Evolutionary conservation across 37 sponge, comb jelly and placozoan species (phyloP).

Genomic region (Hexactinellida sp.): DNA sequence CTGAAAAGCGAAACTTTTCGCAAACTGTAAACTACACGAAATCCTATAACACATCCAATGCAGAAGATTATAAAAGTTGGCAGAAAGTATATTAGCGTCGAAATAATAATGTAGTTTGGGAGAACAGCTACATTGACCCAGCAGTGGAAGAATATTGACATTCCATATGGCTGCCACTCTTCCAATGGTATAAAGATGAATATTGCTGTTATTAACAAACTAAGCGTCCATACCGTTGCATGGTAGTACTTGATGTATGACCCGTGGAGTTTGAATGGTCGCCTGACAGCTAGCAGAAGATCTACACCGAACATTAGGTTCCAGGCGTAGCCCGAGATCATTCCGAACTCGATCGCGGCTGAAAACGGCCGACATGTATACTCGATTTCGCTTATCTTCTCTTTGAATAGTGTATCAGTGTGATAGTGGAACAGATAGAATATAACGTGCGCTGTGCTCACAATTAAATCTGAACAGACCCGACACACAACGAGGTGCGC

Average conservation of each 20-base stretch:
- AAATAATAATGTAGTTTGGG: background rate
- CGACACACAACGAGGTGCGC: background rate
- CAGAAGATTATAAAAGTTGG: slow-evolving; percentile 22
- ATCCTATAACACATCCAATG: background rate
- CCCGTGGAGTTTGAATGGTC: background rate
- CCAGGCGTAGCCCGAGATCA: background rate
- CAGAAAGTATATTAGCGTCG: slow-evolving; percentile 41
- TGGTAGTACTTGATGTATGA: background rate
- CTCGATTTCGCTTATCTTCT: background rate
- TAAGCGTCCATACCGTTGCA: background rate
- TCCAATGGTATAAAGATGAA: background rate
- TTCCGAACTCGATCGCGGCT: background rate
- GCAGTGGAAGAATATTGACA: slow-evolving; percentile 71
- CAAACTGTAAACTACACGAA: background rate
- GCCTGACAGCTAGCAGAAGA: background rate
- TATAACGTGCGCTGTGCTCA: background rate
- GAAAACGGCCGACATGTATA: background rate
- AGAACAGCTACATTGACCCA: slow-evolving; percentile 39
- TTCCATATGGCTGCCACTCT: slow-evolving; percentile 22
- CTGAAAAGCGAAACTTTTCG: background rate
- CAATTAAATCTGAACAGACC: background rate
- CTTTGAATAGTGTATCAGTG: background rate
- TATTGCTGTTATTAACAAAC: background rate
- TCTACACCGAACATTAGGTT: background rate
- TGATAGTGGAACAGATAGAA: background rate